These are phyloP conservation scores for Parelbella ahira DNA, from an alignment of 2,888 invertebrate genomes.

Conservation along the genomic window DNA sequence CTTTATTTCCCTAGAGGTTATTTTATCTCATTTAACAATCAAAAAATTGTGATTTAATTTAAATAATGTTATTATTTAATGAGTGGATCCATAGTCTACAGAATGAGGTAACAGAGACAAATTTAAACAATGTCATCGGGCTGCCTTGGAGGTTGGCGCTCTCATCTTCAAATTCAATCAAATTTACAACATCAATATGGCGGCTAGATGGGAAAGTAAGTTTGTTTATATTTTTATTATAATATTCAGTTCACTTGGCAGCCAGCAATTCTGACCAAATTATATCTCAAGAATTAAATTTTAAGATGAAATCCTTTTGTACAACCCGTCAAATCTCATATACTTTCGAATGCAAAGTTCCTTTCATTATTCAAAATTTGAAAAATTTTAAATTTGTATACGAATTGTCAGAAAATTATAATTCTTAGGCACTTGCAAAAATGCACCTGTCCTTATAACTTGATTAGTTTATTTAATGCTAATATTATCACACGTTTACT, in stretches of 20 bases:
- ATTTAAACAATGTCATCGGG: constrained; percentile 13
- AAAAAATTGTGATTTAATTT: too few relatives aligned
- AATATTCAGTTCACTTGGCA: constrained; percentile 12
- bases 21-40: too few relatives aligned
- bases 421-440: constrained; percentile 26
- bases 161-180: constrained; percentile 62
- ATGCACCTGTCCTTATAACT: constrained; percentile 28
- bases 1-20: too few relatives aligned
- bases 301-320: constrained; percentile 5
- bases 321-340: constrained; percentile 24
- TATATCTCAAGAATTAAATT: not conserved
- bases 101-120: constrained; percentile 2
- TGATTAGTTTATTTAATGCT: not conserved
- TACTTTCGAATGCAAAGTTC: constrained; percentile 38
- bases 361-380: constrained; percentile 71
- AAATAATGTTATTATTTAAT: too few relatives aligned
- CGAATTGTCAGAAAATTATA: constrained; percentile 52
- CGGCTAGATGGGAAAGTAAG: constrained; percentile 90
- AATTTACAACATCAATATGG: constrained; percentile 85
- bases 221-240: constrained; percentile 66
- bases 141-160: constrained; percentile 56
- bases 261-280: not conserved
- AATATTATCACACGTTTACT: constrained; percentile 1
- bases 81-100: not conserved
- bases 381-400: constrained; percentile 75